phyloP scores from a whole-genome alignment of 2,797 vertebrate species.

The Danio jaintianensis region DNA sequence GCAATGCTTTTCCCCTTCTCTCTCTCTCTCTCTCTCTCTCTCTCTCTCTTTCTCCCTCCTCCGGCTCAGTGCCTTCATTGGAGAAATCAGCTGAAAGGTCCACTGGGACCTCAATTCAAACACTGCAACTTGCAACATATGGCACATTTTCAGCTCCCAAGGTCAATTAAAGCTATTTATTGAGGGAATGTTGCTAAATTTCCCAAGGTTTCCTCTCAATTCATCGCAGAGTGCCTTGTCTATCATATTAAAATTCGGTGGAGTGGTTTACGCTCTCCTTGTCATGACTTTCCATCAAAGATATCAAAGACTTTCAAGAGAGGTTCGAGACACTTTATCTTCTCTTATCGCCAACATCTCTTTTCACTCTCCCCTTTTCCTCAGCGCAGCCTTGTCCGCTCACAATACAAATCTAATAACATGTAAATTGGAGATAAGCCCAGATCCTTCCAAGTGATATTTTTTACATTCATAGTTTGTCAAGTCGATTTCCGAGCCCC shows the following conservation, averaged over 20 bases:
- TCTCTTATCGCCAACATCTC: constrained; percentile 74
- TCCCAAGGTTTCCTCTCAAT: constrained; percentile 83
- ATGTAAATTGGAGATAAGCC: constrained; percentile 92
- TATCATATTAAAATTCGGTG: constrained; percentile 81
- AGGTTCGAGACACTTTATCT: constrained; percentile 79
- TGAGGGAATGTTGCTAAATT: constrained; percentile 84
- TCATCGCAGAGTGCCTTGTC: constrained; percentile 79
- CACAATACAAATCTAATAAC: constrained; percentile 83
- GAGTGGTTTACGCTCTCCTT: constrained; percentile 67
- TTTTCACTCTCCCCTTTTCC: constrained; percentile 24
- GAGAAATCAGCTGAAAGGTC: constrained; percentile 81
- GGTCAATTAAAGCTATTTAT: constrained; percentile 89
- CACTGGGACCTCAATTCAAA: constrained; percentile 83
- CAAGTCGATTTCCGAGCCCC: constrained; percentile 98
- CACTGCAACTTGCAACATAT: constrained; percentile 86
- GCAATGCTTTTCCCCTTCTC: constrained; percentile 49
- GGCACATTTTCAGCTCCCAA: constrained; percentile 86
- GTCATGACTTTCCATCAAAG: constrained; percentile 75
- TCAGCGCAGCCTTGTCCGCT: constrained; percentile 67
- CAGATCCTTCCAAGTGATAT: constrained; percentile 88
- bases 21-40: constrained; percentile 50
- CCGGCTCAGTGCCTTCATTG: constrained; percentile 68
- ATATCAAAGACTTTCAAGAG: constrained; percentile 79
- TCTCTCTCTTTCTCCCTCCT: constrained; percentile 56
- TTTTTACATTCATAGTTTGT: constrained; percentile 89